Conservation (phyloP, 2,113 vertebrate species). For the Gymnorhina tibicen region DNA sequence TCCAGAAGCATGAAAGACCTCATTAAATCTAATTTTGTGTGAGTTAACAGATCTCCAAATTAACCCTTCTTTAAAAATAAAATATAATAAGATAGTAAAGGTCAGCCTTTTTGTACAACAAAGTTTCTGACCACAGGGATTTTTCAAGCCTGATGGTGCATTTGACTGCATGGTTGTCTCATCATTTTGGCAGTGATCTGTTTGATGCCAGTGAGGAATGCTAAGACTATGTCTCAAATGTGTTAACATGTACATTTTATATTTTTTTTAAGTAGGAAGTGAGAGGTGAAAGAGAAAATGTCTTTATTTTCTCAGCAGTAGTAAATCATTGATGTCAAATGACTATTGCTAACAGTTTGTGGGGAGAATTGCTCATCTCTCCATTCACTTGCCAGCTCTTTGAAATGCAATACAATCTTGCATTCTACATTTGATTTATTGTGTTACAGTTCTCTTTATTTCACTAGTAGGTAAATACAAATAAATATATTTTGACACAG, state of each 20-base stretch:
- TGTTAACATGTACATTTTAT: slow-evolving; percentile 31
- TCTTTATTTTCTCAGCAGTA: background rate
- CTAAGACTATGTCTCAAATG: slow-evolving; percentile 49
- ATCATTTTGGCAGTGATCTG: slow-evolving; percentile 56
- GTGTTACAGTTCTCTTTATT: slow-evolving; percentile 29
- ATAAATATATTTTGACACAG: background rate
- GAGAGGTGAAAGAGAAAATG: background rate
- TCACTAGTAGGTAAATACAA: background rate
- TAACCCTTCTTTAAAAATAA: slow-evolving; percentile 7
- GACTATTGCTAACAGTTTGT: background rate
- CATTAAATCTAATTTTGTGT: slow-evolving; percentile 22
- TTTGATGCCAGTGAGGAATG: slow-evolving; percentile 53
- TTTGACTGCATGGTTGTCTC: slow-evolving; percentile 50
- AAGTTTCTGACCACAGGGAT: slow-evolving; percentile 36
- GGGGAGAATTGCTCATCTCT: background rate
- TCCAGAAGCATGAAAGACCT: slow-evolving; percentile 23
- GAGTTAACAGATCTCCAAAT: slow-evolving; percentile 39
- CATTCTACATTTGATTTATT: background rate
- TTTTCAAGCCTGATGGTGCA: slow-evolving; percentile 52
- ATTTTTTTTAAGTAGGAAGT: background rate
- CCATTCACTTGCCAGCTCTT: background rate
- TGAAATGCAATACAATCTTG: background rate
- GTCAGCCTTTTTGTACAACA: background rate
- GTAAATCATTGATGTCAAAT: slow-evolving; percentile 37
- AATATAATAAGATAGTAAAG: background rate